Evolutionary conservation across 2,797 vertebrate species (phyloP).

Genomic region (Fratercula arctica): DNA sequence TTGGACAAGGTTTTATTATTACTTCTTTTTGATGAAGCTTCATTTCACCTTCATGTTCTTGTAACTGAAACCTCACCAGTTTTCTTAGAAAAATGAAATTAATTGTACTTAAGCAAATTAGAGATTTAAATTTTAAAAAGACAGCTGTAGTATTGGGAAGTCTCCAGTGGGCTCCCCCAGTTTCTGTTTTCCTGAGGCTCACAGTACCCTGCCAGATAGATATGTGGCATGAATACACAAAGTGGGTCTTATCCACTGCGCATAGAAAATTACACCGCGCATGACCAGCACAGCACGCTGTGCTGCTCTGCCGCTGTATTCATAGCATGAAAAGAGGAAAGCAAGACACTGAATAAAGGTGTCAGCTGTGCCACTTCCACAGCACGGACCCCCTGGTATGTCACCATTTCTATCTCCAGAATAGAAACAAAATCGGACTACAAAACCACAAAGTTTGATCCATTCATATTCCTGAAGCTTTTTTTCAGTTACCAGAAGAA

Average conservation of each 20-base stretch:
- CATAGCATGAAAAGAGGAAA: not conserved
- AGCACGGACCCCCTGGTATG: not conserved
- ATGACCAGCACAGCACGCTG: not conserved
- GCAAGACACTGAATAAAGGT: not conserved
- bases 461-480: not conserved
- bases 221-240: not conserved
- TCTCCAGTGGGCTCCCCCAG: not conserved
- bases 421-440: not conserved
- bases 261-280: not conserved
- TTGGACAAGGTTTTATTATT: not conserved
- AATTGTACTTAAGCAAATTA: not conserved
- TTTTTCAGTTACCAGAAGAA: not conserved
- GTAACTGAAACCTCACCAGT: not conserved
- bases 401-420: not conserved
- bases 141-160: not conserved
- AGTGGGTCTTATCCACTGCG: not conserved
- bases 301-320: not conserved
- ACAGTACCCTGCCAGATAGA: not conserved
- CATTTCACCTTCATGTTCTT: not conserved
- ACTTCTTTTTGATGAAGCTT: not conserved
- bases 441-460: not conserved
- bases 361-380: not conserved
- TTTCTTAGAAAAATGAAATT: not conserved
- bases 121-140: not conserved
- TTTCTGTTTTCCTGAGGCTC: not conserved